Evolutionary conservation across 2,888 invertebrate species (phyloP).

Genomic region (Cartodere bifasciata): DNA sequence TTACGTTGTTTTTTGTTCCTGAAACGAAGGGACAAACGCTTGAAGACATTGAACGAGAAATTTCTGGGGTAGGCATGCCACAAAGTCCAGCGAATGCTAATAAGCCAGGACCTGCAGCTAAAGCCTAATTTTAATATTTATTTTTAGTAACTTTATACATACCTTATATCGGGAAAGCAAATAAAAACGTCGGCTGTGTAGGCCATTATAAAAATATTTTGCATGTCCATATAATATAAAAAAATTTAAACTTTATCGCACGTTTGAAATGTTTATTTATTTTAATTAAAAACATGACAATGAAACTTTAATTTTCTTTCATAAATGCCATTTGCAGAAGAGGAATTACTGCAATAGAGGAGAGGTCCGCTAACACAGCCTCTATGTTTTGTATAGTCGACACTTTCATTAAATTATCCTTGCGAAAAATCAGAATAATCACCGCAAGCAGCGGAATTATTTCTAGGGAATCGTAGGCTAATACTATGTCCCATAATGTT

Average conservation of each 20-base stretch:
- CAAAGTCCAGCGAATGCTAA: too few species aligned
- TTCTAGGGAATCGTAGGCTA: conserved; percentile 87
- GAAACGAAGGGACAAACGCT: conserved; percentile 87
- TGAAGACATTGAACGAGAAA: conserved; percentile 56
- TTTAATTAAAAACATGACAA: too few species aligned
- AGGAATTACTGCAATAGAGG: conserved; percentile 75
- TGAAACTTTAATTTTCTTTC: conserved; percentile 40
- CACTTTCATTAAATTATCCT: conserved; percentile 68
- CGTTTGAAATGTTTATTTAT: too few species aligned
- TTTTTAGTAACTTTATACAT: too few species aligned
- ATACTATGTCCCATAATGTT: conserved; percentile 82
- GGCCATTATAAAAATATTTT: too few species aligned
- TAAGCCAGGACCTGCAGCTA: too few species aligned
- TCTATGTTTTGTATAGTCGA: conserved; percentile 68
- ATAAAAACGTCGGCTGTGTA: too few species aligned
- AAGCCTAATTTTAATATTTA: too few species aligned
- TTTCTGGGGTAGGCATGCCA: too few species aligned
- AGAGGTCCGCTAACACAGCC: conserved; percentile 77
- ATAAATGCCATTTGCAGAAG: conserved; percentile 68
- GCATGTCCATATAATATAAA: too few species aligned
- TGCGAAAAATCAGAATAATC: conserved; percentile 72
- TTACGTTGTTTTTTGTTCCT: conserved; percentile 74
- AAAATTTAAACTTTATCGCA: too few species aligned
- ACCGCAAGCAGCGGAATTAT: conserved; percentile 77
- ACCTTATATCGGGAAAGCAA: too few species aligned